phyloP scores from a whole-genome alignment of 2,113 vertebrate species.

The Cheilinus undulatus region DNA sequence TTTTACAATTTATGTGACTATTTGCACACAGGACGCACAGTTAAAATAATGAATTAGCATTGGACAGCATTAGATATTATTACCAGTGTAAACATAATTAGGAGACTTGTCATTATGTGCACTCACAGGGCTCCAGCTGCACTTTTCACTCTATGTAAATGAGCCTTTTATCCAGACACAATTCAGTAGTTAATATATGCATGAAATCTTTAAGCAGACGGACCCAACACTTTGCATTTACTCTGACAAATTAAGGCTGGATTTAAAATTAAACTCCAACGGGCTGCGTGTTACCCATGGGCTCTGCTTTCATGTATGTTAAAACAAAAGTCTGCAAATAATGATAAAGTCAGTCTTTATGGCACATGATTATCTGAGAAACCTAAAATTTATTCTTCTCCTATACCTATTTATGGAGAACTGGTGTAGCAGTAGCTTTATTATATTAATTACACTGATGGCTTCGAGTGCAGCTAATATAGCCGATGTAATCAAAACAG shows the following conservation, averaged over 20 bases:
- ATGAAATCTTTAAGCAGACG: constrained; percentile 16
- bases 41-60: neutral
- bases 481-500: constrained; percentile 5
- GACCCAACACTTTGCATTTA: constrained; percentile 25
- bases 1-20: neutral
- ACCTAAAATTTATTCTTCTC: neutral
- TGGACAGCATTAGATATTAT: neutral
- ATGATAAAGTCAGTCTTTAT: neutral
- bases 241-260: constrained; percentile 3
- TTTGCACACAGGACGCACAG: neutral
- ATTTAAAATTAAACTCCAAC: constrained; percentile 17
- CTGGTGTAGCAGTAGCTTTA: neutral
- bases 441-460: neutral
- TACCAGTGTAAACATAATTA: constrained; percentile 20
- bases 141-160: constrained; percentile 64
- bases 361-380: neutral
- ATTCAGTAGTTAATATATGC: constrained; percentile 37
- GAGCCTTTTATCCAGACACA: constrained; percentile 16
- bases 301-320: neutral
- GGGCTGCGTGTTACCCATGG: neutral
- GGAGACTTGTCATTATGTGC: constrained; percentile 21
- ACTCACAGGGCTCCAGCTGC: constrained; percentile 43
- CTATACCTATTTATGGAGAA: neutral
- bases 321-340: neutral
- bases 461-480: neutral